These are phyloP conservation scores for Sebastes melanostomus DNA, from an alignment of 2,797 vertebrate species.

Conservation along the genomic window DNA sequence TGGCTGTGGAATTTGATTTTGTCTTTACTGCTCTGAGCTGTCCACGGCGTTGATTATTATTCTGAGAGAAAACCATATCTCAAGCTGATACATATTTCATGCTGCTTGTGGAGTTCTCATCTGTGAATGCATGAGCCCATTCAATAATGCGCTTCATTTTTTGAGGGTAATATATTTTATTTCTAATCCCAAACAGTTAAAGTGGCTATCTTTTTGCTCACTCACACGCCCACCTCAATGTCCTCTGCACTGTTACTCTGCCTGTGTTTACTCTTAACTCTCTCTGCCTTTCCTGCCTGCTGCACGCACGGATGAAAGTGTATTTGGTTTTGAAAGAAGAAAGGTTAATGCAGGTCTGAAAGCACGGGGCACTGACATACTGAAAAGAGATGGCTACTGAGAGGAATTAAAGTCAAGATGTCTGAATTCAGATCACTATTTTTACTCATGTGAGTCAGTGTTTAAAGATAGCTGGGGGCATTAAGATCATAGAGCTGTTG, in stretches of 20 bases:
- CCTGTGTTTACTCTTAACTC: not conserved
- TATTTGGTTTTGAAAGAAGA: conserved; percentile 20
- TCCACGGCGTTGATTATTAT: conserved; percentile 68
- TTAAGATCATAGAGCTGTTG: not conserved
- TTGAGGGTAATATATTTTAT: conserved; percentile 57
- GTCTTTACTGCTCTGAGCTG: conserved; percentile 49
- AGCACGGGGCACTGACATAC: conserved; percentile 1
- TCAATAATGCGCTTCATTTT: conserved; percentile 61
- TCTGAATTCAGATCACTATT: conserved; percentile 10
- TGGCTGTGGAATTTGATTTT: conserved; percentile 61
- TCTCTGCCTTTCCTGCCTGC: not conserved
- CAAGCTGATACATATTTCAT: conserved; percentile 74
- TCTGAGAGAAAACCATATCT: conserved; percentile 63
- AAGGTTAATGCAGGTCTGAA: conserved; percentile 39
- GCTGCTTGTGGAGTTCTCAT: conserved; percentile 59
- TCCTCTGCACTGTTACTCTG: conserved; percentile 24
- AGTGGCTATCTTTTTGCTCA: conserved; percentile 40
- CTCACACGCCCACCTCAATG: conserved; percentile 18
- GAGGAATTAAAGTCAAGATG: conserved; percentile 8
- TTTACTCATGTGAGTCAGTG: not conserved
- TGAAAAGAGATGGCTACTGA: not conserved
- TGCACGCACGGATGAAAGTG: conserved; percentile 4
- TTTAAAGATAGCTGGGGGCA: not conserved
- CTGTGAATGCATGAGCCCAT: conserved; percentile 67
- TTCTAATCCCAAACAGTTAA: conserved; percentile 60